Evolutionary conservation across 2,113 vertebrate species (phyloP).

Genomic region (Pseudorectes ferrugineus): DNA sequence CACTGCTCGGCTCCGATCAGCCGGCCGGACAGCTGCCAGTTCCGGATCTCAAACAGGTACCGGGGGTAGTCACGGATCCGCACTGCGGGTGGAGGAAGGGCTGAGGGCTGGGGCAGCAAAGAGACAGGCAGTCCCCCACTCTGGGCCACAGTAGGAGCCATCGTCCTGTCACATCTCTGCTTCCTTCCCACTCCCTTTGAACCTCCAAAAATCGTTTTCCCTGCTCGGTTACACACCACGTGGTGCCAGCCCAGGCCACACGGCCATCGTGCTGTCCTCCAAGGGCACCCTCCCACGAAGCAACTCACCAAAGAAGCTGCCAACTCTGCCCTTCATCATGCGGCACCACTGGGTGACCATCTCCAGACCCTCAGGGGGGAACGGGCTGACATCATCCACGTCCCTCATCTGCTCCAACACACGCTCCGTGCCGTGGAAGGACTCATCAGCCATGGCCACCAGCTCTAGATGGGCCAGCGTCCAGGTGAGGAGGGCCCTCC

Average conservation of each 20-base stretch:
- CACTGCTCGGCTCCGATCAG: conserved; percentile 90
- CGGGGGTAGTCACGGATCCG: conserved; percentile 96
- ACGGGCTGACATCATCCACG: conserved; percentile 85
- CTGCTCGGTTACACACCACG: fast-evolving
- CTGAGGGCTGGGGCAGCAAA: not conserved
- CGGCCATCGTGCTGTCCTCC: fast-evolving
- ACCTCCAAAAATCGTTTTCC: not conserved
- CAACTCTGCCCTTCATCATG: conserved; percentile 84
- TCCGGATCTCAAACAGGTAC: conserved; percentile 95
- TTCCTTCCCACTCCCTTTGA: not conserved
- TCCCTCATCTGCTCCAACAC: conserved; percentile 88
- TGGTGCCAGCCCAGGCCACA: not conserved
- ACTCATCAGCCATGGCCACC: conserved; percentile 83
- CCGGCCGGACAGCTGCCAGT: conserved; percentile 88
- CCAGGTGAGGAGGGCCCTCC: conserved; percentile 93
- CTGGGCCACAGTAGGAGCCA: not conserved
- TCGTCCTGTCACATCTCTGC: not conserved
- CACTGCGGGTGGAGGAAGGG: conserved; percentile 18
- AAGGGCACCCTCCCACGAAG: not conserved
- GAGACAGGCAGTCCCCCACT: too few species aligned
- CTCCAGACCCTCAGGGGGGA: conserved; percentile 86
- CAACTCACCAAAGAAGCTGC: conserved; percentile 87
- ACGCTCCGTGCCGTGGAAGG: conserved; percentile 83
- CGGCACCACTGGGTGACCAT: conserved; percentile 94
- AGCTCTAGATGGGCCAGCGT: conserved; percentile 85